Conservation (phyloP, 2,888 invertebrate species). For the Lysandra bellargus region DNA sequence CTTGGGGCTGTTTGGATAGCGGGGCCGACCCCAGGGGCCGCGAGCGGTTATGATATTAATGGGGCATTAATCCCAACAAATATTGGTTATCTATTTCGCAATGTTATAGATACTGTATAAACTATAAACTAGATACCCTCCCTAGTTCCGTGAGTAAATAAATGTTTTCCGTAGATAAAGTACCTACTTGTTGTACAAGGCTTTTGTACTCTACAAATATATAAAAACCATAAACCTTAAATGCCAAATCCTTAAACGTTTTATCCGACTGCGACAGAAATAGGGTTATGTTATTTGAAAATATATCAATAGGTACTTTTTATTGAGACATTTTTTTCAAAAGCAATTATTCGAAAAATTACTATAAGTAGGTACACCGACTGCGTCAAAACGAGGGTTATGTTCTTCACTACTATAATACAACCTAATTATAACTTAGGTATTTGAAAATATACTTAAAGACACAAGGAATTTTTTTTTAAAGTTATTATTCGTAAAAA, state of each 20-base stretch:
- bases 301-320: too few relatives aligned
- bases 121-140: constrained; percentile 6
- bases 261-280: not conserved
- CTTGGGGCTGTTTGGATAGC: constrained; percentile 43
- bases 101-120: constrained; percentile 27
- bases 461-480: too few relatives aligned
- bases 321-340: too few relatives aligned
- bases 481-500: not conserved
- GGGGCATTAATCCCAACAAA: constrained; percentile 38
- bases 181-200: not conserved
- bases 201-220: not conserved
- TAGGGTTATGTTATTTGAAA: too few relatives aligned
- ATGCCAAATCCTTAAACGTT: not conserved
- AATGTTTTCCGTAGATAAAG: not conserved
- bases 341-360: too few relatives aligned
- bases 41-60: constrained; percentile 42
- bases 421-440: too few relatives aligned
- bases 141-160: not conserved
- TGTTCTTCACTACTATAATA: too few relatives aligned
- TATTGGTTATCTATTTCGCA: constrained; percentile 31
- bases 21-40: constrained; percentile 39
- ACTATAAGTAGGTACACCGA: too few relatives aligned
- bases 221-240: too few relatives aligned
- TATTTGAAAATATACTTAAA: too few relatives aligned
- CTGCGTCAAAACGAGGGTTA: too few relatives aligned